phyloP scores from a whole-genome alignment of 2,888 invertebrate genomes.

The Liopterus haemorrhoidalis region DNA sequence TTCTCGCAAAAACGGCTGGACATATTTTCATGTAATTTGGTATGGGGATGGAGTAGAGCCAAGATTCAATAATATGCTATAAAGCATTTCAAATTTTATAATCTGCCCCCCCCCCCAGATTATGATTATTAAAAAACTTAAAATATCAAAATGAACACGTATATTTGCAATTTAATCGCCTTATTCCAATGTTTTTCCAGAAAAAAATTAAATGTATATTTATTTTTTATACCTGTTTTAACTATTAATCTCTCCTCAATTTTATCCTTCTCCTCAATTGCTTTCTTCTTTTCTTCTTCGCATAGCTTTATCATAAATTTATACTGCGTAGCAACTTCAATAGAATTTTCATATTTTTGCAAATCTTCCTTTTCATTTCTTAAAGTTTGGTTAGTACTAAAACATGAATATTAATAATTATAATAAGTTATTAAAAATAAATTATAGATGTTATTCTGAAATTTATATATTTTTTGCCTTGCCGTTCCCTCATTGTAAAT shows the following conservation, averaged over 20 bases:
- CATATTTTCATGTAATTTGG: too few relatives aligned
- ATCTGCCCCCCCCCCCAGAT: too few relatives aligned
- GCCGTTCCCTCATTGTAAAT: slow-evolving; percentile 16
- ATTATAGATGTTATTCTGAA: slow-evolving; percentile 25
- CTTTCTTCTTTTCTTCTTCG: slow-evolving; percentile 25
- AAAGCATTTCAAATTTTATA: too few relatives aligned
- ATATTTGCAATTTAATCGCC: too few relatives aligned
- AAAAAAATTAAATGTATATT: neutral
- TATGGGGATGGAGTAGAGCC: too few relatives aligned
- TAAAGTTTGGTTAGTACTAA: too few relatives aligned
- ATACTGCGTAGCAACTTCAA: slow-evolving; percentile 26
- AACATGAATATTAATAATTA: too few relatives aligned
- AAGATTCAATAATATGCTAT: neutral
- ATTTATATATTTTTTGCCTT: slow-evolving; percentile 23
- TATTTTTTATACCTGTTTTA: slow-evolving; percentile 27
- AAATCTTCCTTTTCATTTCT: slow-evolving; percentile 6
- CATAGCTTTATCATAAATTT: slow-evolving; percentile 28
- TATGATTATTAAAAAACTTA: too few relatives aligned
- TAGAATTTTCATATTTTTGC: slow-evolving; percentile 2
- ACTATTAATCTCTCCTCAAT: slow-evolving; percentile 32
- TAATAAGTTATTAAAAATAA: too few relatives aligned
- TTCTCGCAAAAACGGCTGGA: too few relatives aligned
- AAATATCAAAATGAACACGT: too few relatives aligned
- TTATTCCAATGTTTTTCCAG: too few relatives aligned
- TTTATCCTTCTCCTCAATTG: slow-evolving; percentile 27